Evolutionary conservation across 2,797 vertebrate genomes (phyloP), one percentile per base, ranked within the genome.

Genomic region (Bovichtus variegatus): DNA sequence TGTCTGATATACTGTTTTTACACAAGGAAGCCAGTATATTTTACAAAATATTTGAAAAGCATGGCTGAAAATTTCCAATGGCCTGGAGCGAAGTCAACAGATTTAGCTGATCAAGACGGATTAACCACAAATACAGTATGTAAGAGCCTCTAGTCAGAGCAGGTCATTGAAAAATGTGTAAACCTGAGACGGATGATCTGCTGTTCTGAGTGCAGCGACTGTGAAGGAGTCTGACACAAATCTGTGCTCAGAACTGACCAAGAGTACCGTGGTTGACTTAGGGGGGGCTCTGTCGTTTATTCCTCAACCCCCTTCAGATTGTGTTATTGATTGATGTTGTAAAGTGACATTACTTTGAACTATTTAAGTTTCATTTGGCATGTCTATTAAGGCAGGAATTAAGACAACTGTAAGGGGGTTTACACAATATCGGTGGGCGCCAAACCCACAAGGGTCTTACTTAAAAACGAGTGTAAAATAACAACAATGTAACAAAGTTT

Each of bases 161-260:
- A 85, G 74, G 61, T 80, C 73, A 76, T 72, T 78, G 59, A 86
- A 81, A 74, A 82, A 64, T 76, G 49, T 85, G 85, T 77, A 72
- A 27, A 46, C 43, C 53, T 80, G 80, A 87, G 66, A 90, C 66
- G 68, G 76, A 90, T 85, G 68, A 82, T 80, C 18, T 59, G 78
- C 72, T 74, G 75, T 87, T 80, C 76, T 66, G 64, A 61, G 81
- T 69, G 81, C 86, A 92, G 86, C 40, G 81, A 78, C 83, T 87
- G 83, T 83, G 87, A 85, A 88, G 72, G 43, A 60, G 65, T 80
- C 67, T 89, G 79, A 86, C 82, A 83, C 78, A 85, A 43, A 81
- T 79, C 50, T 81, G 76, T 86, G 84, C 44, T 71, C 67, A 71
- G 74, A 69, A 72, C 7, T 73, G 55, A 63, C 68, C 75, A 34